Base-by-base conservation (phyloP, 2,113 vertebrate species). In the Gobius niger region DNA sequence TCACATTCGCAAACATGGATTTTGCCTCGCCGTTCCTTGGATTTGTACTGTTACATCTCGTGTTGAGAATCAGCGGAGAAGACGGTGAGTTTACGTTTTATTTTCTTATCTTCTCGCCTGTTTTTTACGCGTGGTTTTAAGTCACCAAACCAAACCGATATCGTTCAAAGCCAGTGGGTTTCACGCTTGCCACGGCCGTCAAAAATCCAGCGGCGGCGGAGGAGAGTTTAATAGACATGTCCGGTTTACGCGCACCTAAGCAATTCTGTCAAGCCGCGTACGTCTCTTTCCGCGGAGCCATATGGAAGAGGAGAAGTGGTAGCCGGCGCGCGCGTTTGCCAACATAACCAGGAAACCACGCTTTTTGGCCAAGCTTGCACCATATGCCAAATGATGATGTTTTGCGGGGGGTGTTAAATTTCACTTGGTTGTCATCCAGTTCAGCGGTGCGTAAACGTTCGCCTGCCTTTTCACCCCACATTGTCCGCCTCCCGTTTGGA, bases 1-100 rank as follows among this genome's bases (percentile, higher is more conserved):
- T 64, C 49, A n/a, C 54, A 54, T 66, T 64, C 34, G 76, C 76
- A 80, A 92, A 89, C 75, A 97, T 97, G 96, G 95, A 96, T 95
- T 91, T 93, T 67, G 83, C 89, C 81, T 74, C 90, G 50, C 87
- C 93, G 46, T 60, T 91, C 75, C 86, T 93, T 94, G 91, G 94
- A 93, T 92, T 95, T 87, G 76, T 96, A 76, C 72, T 87, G 78
- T 93, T 92, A 88, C 89, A 89, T 68, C 82, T 92, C 70, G 88
- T 91, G 59, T 74, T 68, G 7, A 73, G 87, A 88, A 92, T 90
- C 80, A 72, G 78, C 61, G 94, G 90, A 69, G 90, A 96, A 67
- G 89, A 91, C 82, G 95, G 96, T 96, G 92, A 96, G 89, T 89
- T 83, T 57, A 6, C 7, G 24, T 71, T 61, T 50, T 68, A n/a